Evolutionary conservation across 30 jellyfish, hydroid and myxozoan genomes (phyloP), one percentile per base, ranked within the genome.

Genomic region (Hydractinia symbiolongicarpus): DNA sequence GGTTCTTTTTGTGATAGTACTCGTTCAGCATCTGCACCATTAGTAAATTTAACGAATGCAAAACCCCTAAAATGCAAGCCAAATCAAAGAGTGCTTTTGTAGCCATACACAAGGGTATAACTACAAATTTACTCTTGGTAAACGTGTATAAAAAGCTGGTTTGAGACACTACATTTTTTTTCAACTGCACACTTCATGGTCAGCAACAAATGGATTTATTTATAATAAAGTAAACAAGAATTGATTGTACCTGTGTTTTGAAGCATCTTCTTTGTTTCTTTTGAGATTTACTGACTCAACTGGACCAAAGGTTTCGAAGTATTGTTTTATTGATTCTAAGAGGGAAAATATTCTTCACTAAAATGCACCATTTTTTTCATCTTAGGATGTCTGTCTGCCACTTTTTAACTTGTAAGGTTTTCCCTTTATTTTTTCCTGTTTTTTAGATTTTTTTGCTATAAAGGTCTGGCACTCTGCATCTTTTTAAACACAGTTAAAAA

Each of bases 11-110:
- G 79, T 16, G 83, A 15, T 17, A 68, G 75, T 50, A 86, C 96
- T 76, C 56, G 82, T 9, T 91, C 89, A 21, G 96, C 97, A 82
- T 84, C 76, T 17, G 88, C 85, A 60, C 78, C 87, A 14, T 84
- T 86, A 53, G 56, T 55, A 83, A 86, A 91, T 51, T 82, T 86
- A 16, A 91, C 93, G 66, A 91, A 91, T 4, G 95, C 94, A 86
- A 91, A 91, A 7, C 97, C 97, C 79, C 97, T 86, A 72, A 17
- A 9, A 19, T 13, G 8, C 51, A 54, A 66, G n/a, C 15, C 73
- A 73, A 53, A 17, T 11, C 50, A 30, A 30, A 30, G 44, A 0
- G 44, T 30, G 44, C 44, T 30, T 30, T 30, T 30, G 44, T 30
- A 30, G 44, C 44, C 44, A 30, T 30, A 30, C 44, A 30, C 44